phyloP scores from a whole-genome alignment of 2,888 invertebrate genomes.

The Parnassius smintheus region DNA sequence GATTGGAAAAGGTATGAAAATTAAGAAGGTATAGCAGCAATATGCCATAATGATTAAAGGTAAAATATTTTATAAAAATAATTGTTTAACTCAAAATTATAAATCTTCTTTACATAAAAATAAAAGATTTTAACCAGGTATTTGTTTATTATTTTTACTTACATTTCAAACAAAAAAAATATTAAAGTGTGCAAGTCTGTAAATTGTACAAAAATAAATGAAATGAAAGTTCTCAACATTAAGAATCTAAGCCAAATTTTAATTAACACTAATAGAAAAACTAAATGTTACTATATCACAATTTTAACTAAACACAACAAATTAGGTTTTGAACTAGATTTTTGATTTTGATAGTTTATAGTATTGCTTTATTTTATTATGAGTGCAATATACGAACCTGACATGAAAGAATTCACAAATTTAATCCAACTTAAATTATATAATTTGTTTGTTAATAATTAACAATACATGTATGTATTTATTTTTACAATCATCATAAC shows the following conservation, averaged over 20 bases:
- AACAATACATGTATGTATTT: conserved; percentile 57
- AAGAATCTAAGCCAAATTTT: conserved; percentile 55
- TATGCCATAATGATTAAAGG: too few species aligned
- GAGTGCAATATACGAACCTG: conserved; percentile 46
- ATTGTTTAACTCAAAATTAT: too few species aligned
- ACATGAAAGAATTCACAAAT: conserved; percentile 48
- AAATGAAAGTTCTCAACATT: conserved; percentile 64
- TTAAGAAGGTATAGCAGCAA: conserved; percentile 16
- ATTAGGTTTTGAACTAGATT: conserved; percentile 53
- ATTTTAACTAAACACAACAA: conserved; percentile 73
- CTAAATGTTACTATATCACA: conserved; percentile 73
- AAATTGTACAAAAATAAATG: conserved; percentile 75
- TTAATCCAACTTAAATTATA: conserved; percentile 51
- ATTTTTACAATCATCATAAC: conserved; percentile 70
- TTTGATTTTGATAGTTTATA: conserved; percentile 52
- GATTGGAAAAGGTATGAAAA: conserved; percentile 78
- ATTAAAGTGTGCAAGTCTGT: conserved; percentile 69
- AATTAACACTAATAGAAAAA: conserved; percentile 57
- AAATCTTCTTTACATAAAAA: conserved; percentile 23
- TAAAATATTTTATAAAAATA: too few species aligned
- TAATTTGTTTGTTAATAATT: conserved; percentile 58
- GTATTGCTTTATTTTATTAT: conserved; percentile 56
- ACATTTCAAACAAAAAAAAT: conserved; percentile 67
- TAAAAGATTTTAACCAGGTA: conserved; percentile 58
- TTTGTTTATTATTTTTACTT: conserved; percentile 67